A percentile compares a stretch with the other conserved stretches of the same genome.
These are phyloP conservation scores for Megaceryle alcyon DNA, from an alignment of 2,797 vertebrate genomes.

Conservation along the genomic window DNA sequence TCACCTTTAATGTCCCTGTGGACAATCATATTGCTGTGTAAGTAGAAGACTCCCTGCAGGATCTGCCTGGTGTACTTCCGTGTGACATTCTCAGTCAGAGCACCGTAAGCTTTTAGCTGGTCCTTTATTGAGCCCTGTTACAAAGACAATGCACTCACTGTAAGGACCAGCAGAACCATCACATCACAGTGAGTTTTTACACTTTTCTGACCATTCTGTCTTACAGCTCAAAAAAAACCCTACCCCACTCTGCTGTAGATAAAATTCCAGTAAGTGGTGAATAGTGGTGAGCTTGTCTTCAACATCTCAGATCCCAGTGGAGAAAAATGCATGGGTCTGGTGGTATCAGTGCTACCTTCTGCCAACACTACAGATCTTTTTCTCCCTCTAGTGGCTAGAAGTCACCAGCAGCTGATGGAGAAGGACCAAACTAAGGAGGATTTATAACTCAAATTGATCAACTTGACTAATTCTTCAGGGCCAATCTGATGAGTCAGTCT, in stretches of 20 bases:
- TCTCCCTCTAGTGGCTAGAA: constrained; percentile 56
- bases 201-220: neutral
- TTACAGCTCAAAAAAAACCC: neutral
- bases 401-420: neutral
- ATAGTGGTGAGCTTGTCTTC: neutral
- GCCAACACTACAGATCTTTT: neutral
- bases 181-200: neutral
- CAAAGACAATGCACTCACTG: rapidly evolving
- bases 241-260: neutral
- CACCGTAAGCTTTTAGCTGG: constrained; percentile 91
- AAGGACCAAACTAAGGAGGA: neutral
- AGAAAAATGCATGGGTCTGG: neutral
- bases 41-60: constrained; percentile 91
- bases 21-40: constrained; percentile 96
- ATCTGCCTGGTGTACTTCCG: constrained; percentile 91
- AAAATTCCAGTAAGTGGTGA: neutral
- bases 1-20: constrained; percentile 94
- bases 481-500: neutral
- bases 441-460: neutral
- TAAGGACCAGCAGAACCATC: neutral
- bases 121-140: constrained; percentile 79
- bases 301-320: rapidly evolving
- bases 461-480: neutral
- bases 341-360: neutral
- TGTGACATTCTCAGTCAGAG: constrained; percentile 92